phyloP scores from a whole-genome alignment of 2,888 invertebrate species.

The Ochlodes sylvanus region DNA sequence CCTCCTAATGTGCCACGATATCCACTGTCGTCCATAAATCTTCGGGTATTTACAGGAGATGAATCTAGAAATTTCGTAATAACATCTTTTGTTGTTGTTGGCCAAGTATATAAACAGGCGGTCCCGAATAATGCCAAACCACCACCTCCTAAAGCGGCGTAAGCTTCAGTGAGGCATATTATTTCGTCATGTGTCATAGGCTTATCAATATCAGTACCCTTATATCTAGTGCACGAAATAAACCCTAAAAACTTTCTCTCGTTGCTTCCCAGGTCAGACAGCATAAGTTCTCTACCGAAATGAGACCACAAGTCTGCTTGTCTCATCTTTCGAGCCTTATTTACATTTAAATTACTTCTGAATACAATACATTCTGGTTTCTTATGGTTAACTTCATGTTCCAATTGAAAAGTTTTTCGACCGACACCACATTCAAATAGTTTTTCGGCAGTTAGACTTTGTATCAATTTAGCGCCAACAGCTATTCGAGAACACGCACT shows the following conservation, averaged over 20 bases:
- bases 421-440: constrained; percentile 91
- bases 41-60: constrained; percentile 88
- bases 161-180: constrained; percentile 89
- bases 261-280: constrained; percentile 86
- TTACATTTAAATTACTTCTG: constrained; percentile 88
- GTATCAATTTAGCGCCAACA: constrained; percentile 91
- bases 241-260: constrained; percentile 95
- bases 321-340: constrained; percentile 89
- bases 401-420: constrained; percentile 92
- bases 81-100: constrained; percentile 88
- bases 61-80: constrained; percentile 78
- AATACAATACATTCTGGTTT: constrained; percentile 89
- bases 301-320: constrained; percentile 93
- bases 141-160: constrained; percentile 96
- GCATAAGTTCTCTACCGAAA: constrained; percentile 94
- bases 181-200: constrained; percentile 89
- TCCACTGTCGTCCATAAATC: constrained; percentile 96
- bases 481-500: constrained; percentile 91
- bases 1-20: constrained; percentile 94
- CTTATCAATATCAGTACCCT: constrained; percentile 86
- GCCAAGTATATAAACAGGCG: constrained; percentile 96
- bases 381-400: constrained; percentile 85
- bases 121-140: constrained; percentile 96
- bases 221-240: constrained; percentile 93
- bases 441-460: constrained; percentile 95